Evolutionary conservation across 2,888 invertebrate genomes (phyloP), one percentile per base, ranked within the genome.

Genomic region (Pristionchus maxplancki): DNA sequence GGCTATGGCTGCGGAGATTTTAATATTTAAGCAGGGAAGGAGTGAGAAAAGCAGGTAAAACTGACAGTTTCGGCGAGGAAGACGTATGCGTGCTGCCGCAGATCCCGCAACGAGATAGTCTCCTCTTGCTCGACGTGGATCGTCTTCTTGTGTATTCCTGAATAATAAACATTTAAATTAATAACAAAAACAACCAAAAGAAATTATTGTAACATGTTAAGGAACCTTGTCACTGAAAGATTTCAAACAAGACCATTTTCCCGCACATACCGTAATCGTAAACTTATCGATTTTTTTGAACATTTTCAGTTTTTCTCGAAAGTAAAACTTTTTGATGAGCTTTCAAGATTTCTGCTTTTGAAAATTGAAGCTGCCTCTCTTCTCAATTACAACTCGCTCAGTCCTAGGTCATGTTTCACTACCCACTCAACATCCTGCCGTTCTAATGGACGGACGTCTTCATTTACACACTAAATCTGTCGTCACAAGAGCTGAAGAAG

Each of bases 21-120:
- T 24, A 17, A 6, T 17, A 74, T 31, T 24, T 20, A 71, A 50
- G 44, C 82, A 20, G 24, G n/a, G n/a, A n/a, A n/a, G n/a, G n/a
- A n/a, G n/a, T n/a, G 37, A 74, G 9, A 62, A 62, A 6, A 13
- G 28, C 5, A 37, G 20, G 37, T 17, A 11, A 28, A 87, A 90
- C 91, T 90, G 71, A 94, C 94, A 89, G 91, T 90, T 83, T 93
- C 92, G 87, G 91, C 89, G 78, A 94, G 89, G 89, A 94, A 94
- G 78, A 90, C 89, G 62, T 92, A 92, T 24, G 94, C 94, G 89
- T 92, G 91, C 50, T 93, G 91, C 20, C 94, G 91, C n/a, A 94
- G 90, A 74, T 94, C 93, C 37, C 93, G 87, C 71, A 94, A 82
- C 8, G 94, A 93, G 85, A 94, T 92, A 6, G 44, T 78, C 58